Evolutionary conservation across 2,797 vertebrate species (phyloP), one percentile per base, ranked within the genome.

Genomic region (Rachycentron canadum): DNA sequence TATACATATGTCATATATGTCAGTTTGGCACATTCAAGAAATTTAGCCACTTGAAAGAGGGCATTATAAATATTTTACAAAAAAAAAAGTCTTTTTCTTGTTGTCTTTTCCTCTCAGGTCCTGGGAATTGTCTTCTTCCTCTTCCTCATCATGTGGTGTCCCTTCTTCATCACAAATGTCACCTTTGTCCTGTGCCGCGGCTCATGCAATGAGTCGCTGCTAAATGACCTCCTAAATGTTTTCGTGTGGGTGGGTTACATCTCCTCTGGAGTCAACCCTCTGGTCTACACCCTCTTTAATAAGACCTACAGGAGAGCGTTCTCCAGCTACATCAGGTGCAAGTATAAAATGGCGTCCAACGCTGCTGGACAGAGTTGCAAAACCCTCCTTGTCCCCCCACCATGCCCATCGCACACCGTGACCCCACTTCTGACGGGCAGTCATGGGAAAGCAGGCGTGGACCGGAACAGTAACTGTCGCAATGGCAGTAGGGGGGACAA

Each of bases 221-320:
- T 99, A 55, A 93, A 94, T 0, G 97, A 99, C 56, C 96, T 99
- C 17, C 95, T 99, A 17, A 98, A 99, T 25, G 96, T 99, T 40
- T 99, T 99, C 58, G 98, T 99, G 4, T 99, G 98, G 98, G 97
- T 99, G 88, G 98, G 98, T 7, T 99, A 99, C 66, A 97, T 99
- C 88, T 99, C 98, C 60, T 99, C 98, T 0, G 98, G 98, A 36
- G 95, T 99, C 80, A 99, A 99, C 84, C 98, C 98, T 41, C 93
- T 99, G 25, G 97, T 99, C 59, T 99, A 99, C 93, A 99, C 98
- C 0, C 97, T 99, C 87, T 99, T 99, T 92, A 99, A 99, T 82
- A 98, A 96, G 93, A 97, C 97, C 21, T 99, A 99, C 93, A 95
- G 98, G 87, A 95, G 96, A 78, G 98, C 98, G 9, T 99, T 99